These are phyloP conservation scores for Crypturellus undulatus DNA, from an alignment of 2,113 vertebrate genomes.

Conservation along the genomic window DNA sequence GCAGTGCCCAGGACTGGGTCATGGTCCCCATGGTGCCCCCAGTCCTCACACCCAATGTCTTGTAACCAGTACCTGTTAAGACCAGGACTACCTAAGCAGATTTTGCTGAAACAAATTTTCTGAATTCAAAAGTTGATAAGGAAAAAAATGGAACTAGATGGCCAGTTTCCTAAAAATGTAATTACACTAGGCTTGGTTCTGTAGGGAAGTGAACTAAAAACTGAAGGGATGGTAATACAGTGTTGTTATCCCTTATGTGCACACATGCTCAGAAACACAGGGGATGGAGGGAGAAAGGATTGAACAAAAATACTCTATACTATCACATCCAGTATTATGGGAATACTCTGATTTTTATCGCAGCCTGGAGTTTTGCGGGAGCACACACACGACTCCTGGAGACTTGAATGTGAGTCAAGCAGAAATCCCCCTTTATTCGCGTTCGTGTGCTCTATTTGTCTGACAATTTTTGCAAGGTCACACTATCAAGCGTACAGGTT, in stretches of 20 bases:
- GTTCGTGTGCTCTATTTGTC: too few species aligned
- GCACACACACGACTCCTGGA: too few species aligned
- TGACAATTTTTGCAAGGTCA: too few species aligned
- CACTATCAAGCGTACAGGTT: too few species aligned
- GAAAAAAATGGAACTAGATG: neutral
- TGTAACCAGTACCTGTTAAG: neutral
- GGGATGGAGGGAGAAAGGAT: neutral
- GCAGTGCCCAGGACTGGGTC: too few species aligned
- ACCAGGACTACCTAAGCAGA: neutral
- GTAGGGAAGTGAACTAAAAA: neutral
- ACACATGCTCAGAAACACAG: neutral
- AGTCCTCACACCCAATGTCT: neutral
- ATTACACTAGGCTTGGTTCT: neutral
- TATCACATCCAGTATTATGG: neutral
- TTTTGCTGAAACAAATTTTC: neutral
- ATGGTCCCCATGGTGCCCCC: too few species aligned
- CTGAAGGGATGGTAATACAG: rapidly evolving
- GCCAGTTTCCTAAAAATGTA: neutral
- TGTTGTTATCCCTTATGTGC: neutral
- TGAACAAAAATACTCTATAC: neutral
- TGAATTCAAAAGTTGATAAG: neutral
- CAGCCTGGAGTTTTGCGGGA: neutral
- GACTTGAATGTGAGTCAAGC: too few species aligned
- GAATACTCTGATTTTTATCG: neutral
- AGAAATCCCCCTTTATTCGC: too few species aligned